Conservation (phyloP, 2,113 vertebrate genomes). For the Carassius auratus region DNA sequence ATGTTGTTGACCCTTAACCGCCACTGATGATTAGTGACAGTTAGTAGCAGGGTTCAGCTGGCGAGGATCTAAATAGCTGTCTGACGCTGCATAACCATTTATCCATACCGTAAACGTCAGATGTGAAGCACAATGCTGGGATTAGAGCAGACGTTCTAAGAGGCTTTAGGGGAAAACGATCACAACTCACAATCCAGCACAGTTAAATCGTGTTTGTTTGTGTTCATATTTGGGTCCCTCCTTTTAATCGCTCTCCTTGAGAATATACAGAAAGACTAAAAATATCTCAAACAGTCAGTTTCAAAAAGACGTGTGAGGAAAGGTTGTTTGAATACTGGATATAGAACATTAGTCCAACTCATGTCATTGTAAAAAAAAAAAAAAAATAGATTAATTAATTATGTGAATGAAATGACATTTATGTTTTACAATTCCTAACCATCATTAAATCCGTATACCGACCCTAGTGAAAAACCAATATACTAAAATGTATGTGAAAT, state of each 20-base stretch:
- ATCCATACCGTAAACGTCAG: conserved; percentile 43
- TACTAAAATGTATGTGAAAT: too few relatives aligned
- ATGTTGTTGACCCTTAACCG: neutral
- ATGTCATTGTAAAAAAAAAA: too few relatives aligned
- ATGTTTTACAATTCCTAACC: too few relatives aligned
- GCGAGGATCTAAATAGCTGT: conserved; percentile 35
- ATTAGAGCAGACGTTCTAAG: conserved; percentile 50
- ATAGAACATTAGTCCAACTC: neutral
- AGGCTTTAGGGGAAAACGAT: conserved; percentile 43
- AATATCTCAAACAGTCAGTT: conserved; percentile 27
- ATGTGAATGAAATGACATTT: too few relatives aligned
- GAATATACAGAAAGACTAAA: conserved; percentile 40
- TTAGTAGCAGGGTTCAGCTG: conserved; percentile 46
- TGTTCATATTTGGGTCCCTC: conserved; percentile 22
- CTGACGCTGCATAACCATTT: conserved; percentile 29
- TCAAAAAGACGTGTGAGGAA: neutral
- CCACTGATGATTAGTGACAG: neutral
- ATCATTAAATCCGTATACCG: too few relatives aligned
- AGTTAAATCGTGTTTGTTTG: conserved; percentile 41
- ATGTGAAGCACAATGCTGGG: conserved; percentile 37
- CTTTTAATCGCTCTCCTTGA: neutral
- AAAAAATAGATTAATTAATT: too few relatives aligned
- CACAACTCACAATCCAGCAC: conserved; percentile 39
- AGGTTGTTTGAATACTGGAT: neutral
- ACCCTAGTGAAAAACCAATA: too few relatives aligned